Evolutionary conservation across 2,797 vertebrate genomes (phyloP).

Genomic region (Ambastaia sidthimunki): DNA sequence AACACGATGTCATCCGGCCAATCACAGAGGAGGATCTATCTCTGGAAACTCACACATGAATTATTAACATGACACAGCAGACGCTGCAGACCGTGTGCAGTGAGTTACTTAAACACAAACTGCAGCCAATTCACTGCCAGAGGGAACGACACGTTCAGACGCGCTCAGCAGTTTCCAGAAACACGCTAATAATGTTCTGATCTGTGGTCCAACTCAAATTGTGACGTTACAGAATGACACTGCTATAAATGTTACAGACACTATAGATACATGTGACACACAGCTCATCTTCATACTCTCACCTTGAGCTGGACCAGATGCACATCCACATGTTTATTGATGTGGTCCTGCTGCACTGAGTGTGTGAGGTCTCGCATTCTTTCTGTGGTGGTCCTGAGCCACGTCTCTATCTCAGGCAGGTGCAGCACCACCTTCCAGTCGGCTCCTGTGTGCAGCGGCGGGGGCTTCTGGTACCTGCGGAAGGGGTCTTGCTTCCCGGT

Average conservation of each 20-base stretch:
- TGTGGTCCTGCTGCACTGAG: constrained; percentile 89
- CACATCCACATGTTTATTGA: constrained; percentile 91
- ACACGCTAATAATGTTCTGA: constrained; percentile 9
- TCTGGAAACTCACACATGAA: too few species aligned
- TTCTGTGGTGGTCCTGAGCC: constrained; percentile 88
- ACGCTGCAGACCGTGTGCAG: constrained; percentile 21
- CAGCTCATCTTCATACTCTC: constrained; percentile 48
- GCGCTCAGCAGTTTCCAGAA: background rate
- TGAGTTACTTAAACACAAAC: constrained; percentile 43
- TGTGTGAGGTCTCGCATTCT: constrained; percentile 90
- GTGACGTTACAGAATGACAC: background rate
- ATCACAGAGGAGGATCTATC: background rate
- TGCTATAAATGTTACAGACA: background rate
- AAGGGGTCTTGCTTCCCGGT: constrained; percentile 66
- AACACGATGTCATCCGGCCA: background rate
- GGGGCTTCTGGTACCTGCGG: constrained; percentile 87
- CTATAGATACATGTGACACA: background rate
- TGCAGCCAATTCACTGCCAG: constrained; percentile 24
- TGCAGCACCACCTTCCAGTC: constrained; percentile 99
- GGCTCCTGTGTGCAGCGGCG: constrained; percentile 90
- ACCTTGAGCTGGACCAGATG: constrained; percentile 98
- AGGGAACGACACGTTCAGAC: background rate
- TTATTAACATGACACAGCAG: constrained; percentile 49
- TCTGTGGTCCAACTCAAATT: background rate
- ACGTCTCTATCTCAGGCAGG: constrained; percentile 96